phyloP scores from a whole-genome alignment of 2,113 vertebrate species.

The Nesogale talazaci region DNA sequence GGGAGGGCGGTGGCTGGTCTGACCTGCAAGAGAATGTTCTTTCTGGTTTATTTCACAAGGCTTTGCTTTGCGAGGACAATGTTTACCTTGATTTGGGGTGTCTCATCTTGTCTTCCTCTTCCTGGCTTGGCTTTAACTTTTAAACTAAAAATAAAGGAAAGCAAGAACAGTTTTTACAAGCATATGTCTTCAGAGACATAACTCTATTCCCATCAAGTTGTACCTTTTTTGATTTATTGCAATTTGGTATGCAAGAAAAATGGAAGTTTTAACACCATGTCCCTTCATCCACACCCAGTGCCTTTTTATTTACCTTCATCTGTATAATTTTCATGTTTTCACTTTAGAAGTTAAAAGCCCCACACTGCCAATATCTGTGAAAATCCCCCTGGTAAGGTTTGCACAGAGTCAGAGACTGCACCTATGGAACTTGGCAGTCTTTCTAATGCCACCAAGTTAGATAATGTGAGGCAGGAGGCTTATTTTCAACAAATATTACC shows the following conservation, averaged over 20 bases:
- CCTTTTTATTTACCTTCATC: constrained; percentile 28
- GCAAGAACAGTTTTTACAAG: constrained; percentile 77
- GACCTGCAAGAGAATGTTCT: constrained; percentile 38
- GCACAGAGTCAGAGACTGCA: neutral
- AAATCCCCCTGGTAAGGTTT: constrained; percentile 2
- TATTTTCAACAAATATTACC: constrained; percentile 48
- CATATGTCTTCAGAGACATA: constrained; percentile 69
- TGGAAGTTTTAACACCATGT: constrained; percentile 44
- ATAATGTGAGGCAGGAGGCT: constrained; percentile 55
- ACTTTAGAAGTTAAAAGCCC: constrained; percentile 58
- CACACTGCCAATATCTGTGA: neutral
- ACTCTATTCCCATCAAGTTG: constrained; percentile 73
- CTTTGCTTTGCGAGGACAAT: neutral
- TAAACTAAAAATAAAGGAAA: constrained; percentile 79
- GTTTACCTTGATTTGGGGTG: constrained; percentile 67
- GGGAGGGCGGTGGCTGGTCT: neutral
- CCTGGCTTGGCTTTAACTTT: constrained; percentile 69
- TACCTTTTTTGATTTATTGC: constrained; percentile 77
- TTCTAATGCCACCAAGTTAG: constrained; percentile 53
- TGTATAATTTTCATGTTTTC: constrained; percentile 64
- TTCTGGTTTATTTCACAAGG: constrained; percentile 64
- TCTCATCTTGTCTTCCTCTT: constrained; percentile 64
- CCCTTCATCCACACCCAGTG: constrained; percentile 62
- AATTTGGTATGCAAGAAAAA: constrained; percentile 71
- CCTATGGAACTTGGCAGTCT: constrained; percentile 29